phyloP scores from a whole-genome alignment of 1,140 invertebrate species.

The Oedothorax gibbosus region DNA sequence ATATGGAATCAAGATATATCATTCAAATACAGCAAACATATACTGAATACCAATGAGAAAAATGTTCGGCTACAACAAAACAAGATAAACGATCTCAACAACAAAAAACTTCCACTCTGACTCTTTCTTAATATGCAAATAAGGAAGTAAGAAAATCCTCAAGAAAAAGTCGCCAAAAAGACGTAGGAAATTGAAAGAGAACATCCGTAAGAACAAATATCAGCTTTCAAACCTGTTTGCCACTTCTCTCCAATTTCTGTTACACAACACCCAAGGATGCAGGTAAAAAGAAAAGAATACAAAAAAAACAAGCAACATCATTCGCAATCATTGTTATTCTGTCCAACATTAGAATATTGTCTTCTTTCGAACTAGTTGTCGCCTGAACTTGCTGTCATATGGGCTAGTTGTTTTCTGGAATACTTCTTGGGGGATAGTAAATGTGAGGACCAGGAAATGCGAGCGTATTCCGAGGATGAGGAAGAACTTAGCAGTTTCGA shows the following conservation, averaged over 20 bases:
- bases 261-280: conserved; percentile 22
- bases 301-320: background rate
- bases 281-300: background rate
- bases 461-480: conserved; percentile 2
- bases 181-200: background rate
- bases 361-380: background rate
- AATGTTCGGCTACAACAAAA: too few species aligned
- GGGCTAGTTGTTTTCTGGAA: too few species aligned
- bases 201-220: conserved; percentile 33
- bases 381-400: background rate
- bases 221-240: conserved; percentile 42
- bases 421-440: too few species aligned
- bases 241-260: conserved; percentile 38
- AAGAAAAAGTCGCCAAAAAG: background rate
- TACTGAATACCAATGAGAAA: too few species aligned
- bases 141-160: background rate
- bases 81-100: too few species aligned
- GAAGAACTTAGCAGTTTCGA: background rate
- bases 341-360: conserved; percentile 14
- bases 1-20: too few species aligned
- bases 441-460: background rate
- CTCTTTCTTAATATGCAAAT: background rate
- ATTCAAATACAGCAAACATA: too few species aligned
- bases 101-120: too few species aligned
- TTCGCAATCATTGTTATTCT: conserved; percentile 35